phyloP scores from a whole-genome alignment of 2,888 invertebrate genomes.

The Drosophila mercatorum region DNA sequence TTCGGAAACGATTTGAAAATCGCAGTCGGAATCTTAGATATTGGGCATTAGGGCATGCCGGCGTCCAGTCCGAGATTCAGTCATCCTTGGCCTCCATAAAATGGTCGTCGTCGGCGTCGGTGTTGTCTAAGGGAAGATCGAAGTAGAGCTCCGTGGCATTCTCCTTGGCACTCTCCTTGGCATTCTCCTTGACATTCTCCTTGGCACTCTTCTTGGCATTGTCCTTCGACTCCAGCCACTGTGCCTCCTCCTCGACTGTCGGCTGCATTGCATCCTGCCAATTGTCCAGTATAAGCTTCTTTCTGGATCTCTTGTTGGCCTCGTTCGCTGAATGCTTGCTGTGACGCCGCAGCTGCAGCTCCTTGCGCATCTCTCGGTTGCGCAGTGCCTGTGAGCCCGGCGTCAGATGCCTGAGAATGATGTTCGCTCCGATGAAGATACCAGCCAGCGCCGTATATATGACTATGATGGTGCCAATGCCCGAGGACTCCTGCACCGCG shows the following conservation, averaged over 20 bases:
- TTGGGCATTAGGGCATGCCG: background rate
- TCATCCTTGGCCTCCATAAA: constrained; percentile 23
- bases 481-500: constrained; percentile 45
- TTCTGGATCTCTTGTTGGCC: background rate
- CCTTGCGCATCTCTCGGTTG: constrained; percentile 5
- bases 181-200: background rate
- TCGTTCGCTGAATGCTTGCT: background rate
- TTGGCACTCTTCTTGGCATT: background rate
- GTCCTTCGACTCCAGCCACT: background rate
- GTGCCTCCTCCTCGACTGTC: constrained; percentile 15
- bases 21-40: background rate
- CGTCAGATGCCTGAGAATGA: constrained; percentile 10
- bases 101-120: constrained; percentile 18
- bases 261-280: constrained; percentile 23
- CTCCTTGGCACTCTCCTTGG: no score
- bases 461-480: constrained; percentile 22
- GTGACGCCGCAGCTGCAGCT: constrained; percentile 3
- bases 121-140: constrained; percentile 15
- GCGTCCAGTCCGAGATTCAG: background rate
- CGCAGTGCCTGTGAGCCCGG: background rate
- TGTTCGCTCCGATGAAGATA: constrained; percentile 22
- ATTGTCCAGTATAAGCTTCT: constrained; percentile 4
- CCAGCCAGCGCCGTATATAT: constrained; percentile 33
- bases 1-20: background rate
- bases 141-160: background rate